These are phyloP conservation scores for Osmerus mordax DNA, from an alignment of 2,113 vertebrate genomes.

Conservation along the genomic window DNA sequence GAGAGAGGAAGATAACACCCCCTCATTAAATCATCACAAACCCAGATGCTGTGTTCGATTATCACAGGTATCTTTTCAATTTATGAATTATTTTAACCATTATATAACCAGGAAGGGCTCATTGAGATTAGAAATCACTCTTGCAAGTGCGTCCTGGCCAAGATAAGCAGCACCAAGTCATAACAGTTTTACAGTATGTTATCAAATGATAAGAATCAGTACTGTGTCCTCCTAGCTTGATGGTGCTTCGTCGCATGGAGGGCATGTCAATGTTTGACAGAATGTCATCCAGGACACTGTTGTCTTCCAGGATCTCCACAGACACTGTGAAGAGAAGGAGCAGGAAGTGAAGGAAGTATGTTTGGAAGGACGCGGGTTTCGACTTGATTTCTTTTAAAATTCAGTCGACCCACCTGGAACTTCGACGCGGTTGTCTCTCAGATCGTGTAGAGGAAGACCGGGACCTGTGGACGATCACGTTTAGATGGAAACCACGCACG, in stretches of 20 bases:
- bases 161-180: too few species aligned
- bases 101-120: too few species aligned
- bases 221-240: slow-evolving; percentile 73
- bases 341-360: slow-evolving; percentile 7
- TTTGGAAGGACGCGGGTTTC: background rate
- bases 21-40: too few species aligned
- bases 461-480: slow-evolving; percentile 74
- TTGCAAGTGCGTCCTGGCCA: too few species aligned
- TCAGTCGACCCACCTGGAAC: slow-evolving; percentile 40
- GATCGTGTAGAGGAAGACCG: slow-evolving; percentile 74
- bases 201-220: slow-evolving; percentile 51
- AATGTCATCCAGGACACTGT: slow-evolving; percentile 65
- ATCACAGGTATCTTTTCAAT: too few species aligned
- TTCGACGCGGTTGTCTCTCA: slow-evolving; percentile 41
- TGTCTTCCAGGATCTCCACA: slow-evolving; percentile 82
- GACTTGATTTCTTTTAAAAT: background rate
- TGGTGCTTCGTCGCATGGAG: slow-evolving; percentile 52
- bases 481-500: slow-evolving; percentile 4
- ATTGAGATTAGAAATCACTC: too few species aligned
- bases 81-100: too few species aligned
- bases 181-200: background rate
- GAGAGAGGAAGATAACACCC: slow-evolving; percentile 25
- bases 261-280: slow-evolving; percentile 84
- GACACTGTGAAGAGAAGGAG: background rate
- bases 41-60: too few species aligned